Evolutionary conservation across 2,888 invertebrate genomes (phyloP), one percentile per base, ranked within the genome.

Genomic region (Hyposoter dolosus): DNA sequence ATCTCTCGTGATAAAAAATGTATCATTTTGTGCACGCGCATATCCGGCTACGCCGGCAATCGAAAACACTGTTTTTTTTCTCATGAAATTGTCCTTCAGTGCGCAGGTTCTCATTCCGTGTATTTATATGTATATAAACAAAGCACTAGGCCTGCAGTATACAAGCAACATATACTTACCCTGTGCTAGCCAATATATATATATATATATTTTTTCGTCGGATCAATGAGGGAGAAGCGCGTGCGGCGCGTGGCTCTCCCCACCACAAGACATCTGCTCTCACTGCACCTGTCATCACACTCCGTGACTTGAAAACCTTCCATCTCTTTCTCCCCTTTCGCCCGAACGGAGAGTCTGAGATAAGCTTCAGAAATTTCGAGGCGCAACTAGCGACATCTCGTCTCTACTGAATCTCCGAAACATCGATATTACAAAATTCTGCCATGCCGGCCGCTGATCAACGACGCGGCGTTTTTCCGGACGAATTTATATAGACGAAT

Each of bases 211-310:
- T 53, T 65, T 74, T 81, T 81, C 50, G 69, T 65, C 79, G 83
- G 83, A 83, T 83, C 83, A 79, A 83, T 83, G 79, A 76, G 80
- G 68, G 60, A 76, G 79, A 82, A 87, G 69, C 75, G 82, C 78
- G 80, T 40, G 45, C 74, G 75, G 82, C 77, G 63, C 85, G 83
- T 71, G 76, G 75, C 71, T 53, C 76, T 65, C 76, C 84, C 66
- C 76, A 68, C 84, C 40, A 65, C 66, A 17, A 60, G 50, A 47
- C 63, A 32, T 32, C 82, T 66, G 28, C 53, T 50, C 53, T 50
- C 79, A 6, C 23, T 83, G 78, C 84, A 74, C 78, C 79, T 79
- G 83, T 72, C 80, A 65, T 53, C 47, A 63, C 71, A 50, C 32
- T 50, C 53, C 40, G 65, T 32, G 50, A 40, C 53, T 66, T 66